phyloP scores from a whole-genome alignment of 2,888 invertebrate species.

The Heliothis peltigera region DNA sequence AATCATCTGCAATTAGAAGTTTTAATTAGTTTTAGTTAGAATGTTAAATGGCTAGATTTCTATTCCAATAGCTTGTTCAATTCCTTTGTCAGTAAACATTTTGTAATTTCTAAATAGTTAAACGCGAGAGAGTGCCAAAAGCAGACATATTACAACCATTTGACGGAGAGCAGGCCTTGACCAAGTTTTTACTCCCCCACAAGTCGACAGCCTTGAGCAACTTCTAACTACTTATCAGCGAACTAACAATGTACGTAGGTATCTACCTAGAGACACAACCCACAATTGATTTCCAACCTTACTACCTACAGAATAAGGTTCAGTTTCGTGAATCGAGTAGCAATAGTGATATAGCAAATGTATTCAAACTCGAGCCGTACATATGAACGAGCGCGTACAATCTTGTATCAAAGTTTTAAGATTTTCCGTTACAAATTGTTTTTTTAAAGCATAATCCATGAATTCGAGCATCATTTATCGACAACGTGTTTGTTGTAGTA shows the following conservation, averaged over 20 bases:
- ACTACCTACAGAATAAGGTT: slow-evolving; percentile 11
- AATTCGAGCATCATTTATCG: not conserved
- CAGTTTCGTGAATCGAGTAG: slow-evolving; percentile 10
- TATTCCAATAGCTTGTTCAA: slow-evolving; percentile 41
- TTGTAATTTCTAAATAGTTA: slow-evolving; percentile 40
- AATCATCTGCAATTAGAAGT: too few relatives aligned
- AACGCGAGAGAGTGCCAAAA: slow-evolving; percentile 55
- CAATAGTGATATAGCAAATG: slow-evolving; percentile 34
- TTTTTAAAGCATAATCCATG: slow-evolving; percentile 11
- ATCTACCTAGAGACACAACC: slow-evolving; percentile 5
- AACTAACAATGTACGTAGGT: slow-evolving; percentile 35
- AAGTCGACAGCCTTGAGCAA: slow-evolving; percentile 75
- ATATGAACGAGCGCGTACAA: slow-evolving; percentile 43
- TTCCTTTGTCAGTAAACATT: slow-evolving; percentile 28
- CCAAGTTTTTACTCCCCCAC: slow-evolving; percentile 77
- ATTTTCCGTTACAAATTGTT: slow-evolving; percentile 35
- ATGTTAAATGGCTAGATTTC: slow-evolving; percentile 25
- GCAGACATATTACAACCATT: slow-evolving; percentile 56
- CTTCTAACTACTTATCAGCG: slow-evolving; percentile 71
- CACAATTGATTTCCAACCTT: slow-evolving; percentile 20
- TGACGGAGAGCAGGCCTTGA: slow-evolving; percentile 71
- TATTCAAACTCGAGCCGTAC: slow-evolving; percentile 37
- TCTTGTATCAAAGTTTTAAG: slow-evolving; percentile 41
- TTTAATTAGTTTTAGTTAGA: too few relatives aligned
- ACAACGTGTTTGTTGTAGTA: not conserved